phyloP scores from a whole-genome alignment of 1,140 invertebrate species.

The Saccostrea glomerata region DNA sequence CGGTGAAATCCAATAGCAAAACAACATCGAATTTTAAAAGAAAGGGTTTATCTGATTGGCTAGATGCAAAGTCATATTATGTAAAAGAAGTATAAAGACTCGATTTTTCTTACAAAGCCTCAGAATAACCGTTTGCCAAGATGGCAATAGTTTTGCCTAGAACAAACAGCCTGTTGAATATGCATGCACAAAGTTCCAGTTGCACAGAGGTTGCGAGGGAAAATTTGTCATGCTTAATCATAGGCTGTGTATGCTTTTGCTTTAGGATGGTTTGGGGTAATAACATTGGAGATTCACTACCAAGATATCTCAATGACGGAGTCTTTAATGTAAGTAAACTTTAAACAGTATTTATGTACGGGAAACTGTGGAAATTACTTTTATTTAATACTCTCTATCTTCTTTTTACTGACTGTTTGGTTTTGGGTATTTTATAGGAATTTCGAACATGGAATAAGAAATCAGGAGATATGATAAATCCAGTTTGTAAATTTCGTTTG shows the following conservation, averaged over 20 bases:
- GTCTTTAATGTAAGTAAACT: no score
- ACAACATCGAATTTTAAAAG: no score
- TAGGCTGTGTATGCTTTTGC: not conserved
- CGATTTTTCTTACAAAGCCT: not conserved
- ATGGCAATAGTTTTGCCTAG: not conserved
- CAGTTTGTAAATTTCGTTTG: no score
- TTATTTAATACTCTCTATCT: no score
- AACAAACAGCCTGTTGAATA: not conserved
- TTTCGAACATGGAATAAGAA: no score
- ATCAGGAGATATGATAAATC: no score
- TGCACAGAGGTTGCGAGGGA: not conserved
- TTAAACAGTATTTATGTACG: no score
- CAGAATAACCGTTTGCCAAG: not conserved
- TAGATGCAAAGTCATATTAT: not conserved
- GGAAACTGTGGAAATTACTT: no score
- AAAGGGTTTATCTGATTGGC: not conserved
- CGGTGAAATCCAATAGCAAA: no score
- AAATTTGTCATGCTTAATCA: not conserved
- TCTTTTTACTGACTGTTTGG: no score
- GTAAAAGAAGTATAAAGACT: not conserved
- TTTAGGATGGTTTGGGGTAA: not conserved
- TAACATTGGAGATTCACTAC: not conserved
- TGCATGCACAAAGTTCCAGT: not conserved
- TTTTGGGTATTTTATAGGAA: no score
- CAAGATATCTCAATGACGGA: no score